Percentiles rank a stretch among this genome's conserved stretches.
These are phyloP conservation scores for Aethina tumida DNA, from an alignment of 1,140 invertebrate species.

Conservation along the genomic window DNA sequence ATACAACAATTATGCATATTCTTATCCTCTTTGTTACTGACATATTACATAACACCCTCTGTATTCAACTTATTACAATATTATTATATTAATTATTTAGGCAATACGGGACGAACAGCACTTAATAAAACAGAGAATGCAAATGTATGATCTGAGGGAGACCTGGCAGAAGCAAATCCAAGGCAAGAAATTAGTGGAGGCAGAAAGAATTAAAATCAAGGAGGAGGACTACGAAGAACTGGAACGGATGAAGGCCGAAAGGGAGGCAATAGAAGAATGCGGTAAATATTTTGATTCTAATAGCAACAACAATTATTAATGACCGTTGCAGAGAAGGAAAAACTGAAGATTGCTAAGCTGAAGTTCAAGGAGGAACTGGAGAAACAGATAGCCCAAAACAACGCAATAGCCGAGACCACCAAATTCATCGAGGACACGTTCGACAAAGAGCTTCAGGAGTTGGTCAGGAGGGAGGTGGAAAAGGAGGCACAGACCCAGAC, in stretches of 20 bases:
- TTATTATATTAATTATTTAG: constrained; percentile 15
- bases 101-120: constrained; percentile 29
- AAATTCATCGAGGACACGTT: too few relatives aligned
- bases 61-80: neutral
- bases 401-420: too few relatives aligned
- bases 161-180: constrained; percentile 28
- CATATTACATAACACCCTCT: too few relatives aligned
- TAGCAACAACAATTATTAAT: too few relatives aligned
- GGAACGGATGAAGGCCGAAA: constrained; percentile 22
- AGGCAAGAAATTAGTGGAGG: constrained; percentile 25
- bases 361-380: too few relatives aligned
- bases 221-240: constrained; percentile 26
- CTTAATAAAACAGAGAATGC: constrained; percentile 16
- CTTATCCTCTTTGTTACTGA: too few relatives aligned
- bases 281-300: neutral
- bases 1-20: too few relatives aligned
- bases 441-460: neutral
- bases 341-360: too few relatives aligned
- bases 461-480: neutral
- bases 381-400: too few relatives aligned
- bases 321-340: too few relatives aligned
- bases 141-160: constrained; percentile 20
- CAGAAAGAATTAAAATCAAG: constrained; percentile 18
- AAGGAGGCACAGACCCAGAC: neutral
- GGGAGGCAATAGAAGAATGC: constrained; percentile 23